phyloP scores from a whole-genome alignment of 1,140 invertebrate genomes.

The Calosoma granatense region DNA sequence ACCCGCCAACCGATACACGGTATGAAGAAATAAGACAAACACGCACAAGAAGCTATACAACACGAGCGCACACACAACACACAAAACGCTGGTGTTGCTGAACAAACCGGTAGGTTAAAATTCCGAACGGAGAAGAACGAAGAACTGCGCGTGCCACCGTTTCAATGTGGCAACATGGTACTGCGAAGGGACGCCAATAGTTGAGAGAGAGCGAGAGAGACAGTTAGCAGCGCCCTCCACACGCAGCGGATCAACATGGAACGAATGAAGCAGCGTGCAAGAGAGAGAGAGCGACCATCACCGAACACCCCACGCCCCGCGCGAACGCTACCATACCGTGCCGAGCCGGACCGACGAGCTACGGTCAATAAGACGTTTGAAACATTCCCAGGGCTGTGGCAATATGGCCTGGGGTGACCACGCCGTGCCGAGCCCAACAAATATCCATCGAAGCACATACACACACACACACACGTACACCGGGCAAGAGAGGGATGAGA shows the following conservation, averaged over 20 bases:
- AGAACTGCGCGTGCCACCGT: conserved; percentile 15
- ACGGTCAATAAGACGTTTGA: conserved; percentile 21
- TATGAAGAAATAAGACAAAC: no score
- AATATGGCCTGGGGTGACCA: neutral
- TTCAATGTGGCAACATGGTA: conserved; percentile 33
- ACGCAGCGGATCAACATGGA: conserved; percentile 26
- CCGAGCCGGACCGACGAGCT: conserved; percentile 14
- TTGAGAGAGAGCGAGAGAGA: no score
- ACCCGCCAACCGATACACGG: conserved; percentile 10
- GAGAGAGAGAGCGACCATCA: no score
- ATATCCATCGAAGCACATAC: conserved; percentile 5
- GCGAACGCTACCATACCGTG: conserved; percentile 15
- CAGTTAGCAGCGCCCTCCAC: conserved; percentile 30
- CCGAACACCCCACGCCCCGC: conserved; percentile 1
- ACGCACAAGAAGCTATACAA: conserved; percentile 7
- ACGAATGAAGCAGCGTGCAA: no score
- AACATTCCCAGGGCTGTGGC: conserved; percentile 23
- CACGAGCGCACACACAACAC: conserved; percentile 12
- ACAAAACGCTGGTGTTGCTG: neutral
- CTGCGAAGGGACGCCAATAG: conserved; percentile 29
- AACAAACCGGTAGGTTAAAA: no score
- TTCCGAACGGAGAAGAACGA: neutral
- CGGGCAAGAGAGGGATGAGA: neutral
- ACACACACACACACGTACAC: neutral
- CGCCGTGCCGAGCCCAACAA: conserved; percentile 4